Evolutionary conservation across 1,140 invertebrate genomes (phyloP).

Genomic region (Papilio polyxenes): DNA sequence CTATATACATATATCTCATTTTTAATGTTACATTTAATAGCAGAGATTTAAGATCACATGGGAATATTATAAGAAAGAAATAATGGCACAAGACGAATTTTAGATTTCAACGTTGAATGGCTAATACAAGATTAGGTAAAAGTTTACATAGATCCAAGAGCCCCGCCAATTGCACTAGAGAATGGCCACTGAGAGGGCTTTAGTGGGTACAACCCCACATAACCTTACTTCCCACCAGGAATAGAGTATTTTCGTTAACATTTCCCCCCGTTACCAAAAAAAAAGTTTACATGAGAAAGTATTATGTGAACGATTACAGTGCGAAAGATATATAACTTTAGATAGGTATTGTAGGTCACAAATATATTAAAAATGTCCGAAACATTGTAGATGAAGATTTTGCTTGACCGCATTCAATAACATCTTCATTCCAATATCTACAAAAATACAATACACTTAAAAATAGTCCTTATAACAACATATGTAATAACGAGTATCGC

Average conservation of each 20-base stretch:
- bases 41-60: background rate
- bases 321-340: too few species aligned
- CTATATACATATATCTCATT: background rate
- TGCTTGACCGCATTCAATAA: slow-evolving; percentile 44
- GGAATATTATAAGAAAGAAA: background rate
- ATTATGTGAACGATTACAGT: background rate
- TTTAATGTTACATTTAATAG: background rate
- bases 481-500: slow-evolving; percentile 48
- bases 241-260: too few species aligned
- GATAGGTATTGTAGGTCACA: background rate
- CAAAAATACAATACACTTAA: slow-evolving; percentile 34
- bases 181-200: too few species aligned
- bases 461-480: slow-evolving; percentile 43
- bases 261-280: too few species aligned
- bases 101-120: too few species aligned
- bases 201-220: background rate
- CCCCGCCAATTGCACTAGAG: too few species aligned
- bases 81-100: background rate
- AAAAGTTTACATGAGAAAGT: too few species aligned
- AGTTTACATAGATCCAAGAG: background rate
- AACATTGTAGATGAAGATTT: slow-evolving; percentile 6
- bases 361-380: slow-evolving; percentile 1
- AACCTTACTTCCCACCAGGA: background rate
- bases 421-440: slow-evolving; percentile 43
- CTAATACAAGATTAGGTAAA: background rate